These are phyloP conservation scores for Virgularia gustaviana DNA, from an alignment of 92 coral and sea anemone species.

Conservation along the genomic window DNA sequence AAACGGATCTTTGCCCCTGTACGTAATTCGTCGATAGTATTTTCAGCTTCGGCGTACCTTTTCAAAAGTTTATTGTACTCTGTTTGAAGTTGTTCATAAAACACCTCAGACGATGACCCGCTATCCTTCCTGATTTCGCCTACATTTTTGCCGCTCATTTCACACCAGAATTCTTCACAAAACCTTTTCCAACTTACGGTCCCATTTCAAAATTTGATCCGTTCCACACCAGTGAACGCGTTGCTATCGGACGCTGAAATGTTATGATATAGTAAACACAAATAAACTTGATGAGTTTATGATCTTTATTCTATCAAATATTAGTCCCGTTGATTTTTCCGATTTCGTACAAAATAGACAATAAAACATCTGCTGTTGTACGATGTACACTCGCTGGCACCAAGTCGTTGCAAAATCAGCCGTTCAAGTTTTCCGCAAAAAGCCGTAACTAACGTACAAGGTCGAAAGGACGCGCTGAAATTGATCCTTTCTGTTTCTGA, in stretches of 20 bases:
- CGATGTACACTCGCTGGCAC: too few species aligned
- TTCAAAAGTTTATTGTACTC: conserved; percentile 88
- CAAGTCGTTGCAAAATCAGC: too few species aligned
- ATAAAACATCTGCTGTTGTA: too few species aligned
- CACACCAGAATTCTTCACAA: conserved; percentile 7
- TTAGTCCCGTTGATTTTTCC: too few species aligned
- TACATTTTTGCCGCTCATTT: conserved; percentile 3
- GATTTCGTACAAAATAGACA: too few species aligned
- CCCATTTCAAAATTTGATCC: conserved; percentile 26
- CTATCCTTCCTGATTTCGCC: background rate
- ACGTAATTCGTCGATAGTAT: conserved; percentile 88
- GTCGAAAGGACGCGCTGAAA: background rate
- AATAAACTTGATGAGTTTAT: conserved; percentile 19
- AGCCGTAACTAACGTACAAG: too few species aligned
- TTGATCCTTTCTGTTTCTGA: background rate
- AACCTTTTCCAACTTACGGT: background rate
- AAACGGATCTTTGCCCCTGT: conserved; percentile 92
- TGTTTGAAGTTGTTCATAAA: conserved; percentile 72
- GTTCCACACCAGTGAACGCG: conserved; percentile 29
- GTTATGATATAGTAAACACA: conserved; percentile 13
- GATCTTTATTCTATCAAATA: conserved; percentile 2
- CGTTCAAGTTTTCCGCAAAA: too few species aligned
- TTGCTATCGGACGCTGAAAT: conserved; percentile 33
- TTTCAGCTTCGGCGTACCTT: conserved; percentile 92
- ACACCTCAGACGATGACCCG: conserved; percentile 45